These are phyloP conservation scores for Phytoseiulus persimilis DNA, from an alignment of 2,888 invertebrate genomes.

Conservation along the genomic window DNA sequence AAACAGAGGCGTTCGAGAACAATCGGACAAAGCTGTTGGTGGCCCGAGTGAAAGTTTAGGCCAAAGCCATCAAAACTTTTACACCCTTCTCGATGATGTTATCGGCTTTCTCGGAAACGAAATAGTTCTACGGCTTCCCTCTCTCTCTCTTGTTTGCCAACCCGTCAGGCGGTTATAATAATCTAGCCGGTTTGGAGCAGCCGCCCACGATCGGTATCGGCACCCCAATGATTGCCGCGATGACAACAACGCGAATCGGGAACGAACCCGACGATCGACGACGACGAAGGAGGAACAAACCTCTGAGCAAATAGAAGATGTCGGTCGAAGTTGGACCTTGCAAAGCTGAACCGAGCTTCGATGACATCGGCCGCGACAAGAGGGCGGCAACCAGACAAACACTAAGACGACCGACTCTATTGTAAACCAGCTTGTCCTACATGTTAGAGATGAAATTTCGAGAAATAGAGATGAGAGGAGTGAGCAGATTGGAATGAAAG, in stretches of 20 bases:
- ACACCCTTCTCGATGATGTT: too few species aligned
- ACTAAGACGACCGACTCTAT: not conserved
- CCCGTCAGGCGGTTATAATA: not conserved
- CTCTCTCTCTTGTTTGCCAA: too few species aligned
- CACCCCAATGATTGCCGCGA: not conserved
- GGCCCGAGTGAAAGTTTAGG: too few species aligned
- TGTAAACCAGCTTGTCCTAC: not conserved
- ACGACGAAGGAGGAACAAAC: not conserved
- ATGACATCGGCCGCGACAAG: not conserved
- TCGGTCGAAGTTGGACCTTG: not conserved
- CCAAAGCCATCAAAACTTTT: too few species aligned
- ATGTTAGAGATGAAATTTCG: not conserved
- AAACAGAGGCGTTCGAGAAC: too few species aligned
- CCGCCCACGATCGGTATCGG: not conserved
- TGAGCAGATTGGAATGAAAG: too few species aligned
- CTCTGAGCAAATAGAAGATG: not conserved
- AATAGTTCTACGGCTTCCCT: too few species aligned
- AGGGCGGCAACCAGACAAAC: not conserved
- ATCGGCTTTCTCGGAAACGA: too few species aligned
- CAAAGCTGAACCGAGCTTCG: not conserved
- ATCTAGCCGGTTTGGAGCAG: not conserved
- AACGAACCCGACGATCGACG: too few species aligned
- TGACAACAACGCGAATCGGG: not conserved
- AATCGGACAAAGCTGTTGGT: too few species aligned
- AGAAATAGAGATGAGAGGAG: not conserved